These are phyloP conservation scores for Phymanthus crucifer DNA, from an alignment of 92 coral and sea anemone species.

Conservation along the genomic window DNA sequence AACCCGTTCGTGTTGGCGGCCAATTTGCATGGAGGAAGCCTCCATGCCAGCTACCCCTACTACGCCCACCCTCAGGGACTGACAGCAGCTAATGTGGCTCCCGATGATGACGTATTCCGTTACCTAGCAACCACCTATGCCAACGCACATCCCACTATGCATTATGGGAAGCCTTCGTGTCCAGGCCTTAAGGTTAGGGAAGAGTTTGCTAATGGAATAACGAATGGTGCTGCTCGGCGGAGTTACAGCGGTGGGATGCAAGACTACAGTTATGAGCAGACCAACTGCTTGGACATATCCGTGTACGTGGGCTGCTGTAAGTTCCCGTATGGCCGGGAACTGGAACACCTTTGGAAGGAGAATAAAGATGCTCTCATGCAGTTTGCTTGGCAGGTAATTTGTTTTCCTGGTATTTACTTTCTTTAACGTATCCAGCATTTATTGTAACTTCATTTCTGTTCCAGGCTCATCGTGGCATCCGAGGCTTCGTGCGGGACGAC, in stretches of 20 bases:
- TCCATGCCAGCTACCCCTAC: slow-evolving; percentile 87
- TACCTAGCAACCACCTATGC: slow-evolving; percentile 82
- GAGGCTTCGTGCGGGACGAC: slow-evolving; percentile 87
- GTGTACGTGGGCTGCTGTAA: slow-evolving; percentile 95
- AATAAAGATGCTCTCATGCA: slow-evolving; percentile 75
- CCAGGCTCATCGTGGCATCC: slow-evolving; percentile 92
- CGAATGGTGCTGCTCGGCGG: slow-evolving; percentile 81
- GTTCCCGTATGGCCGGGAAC: slow-evolving; percentile 78
- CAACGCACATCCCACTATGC: slow-evolving; percentile 91
- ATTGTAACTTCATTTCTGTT: background rate
- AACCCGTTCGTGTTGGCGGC: slow-evolving; percentile 89
- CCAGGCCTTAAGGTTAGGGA: slow-evolving; percentile 86
- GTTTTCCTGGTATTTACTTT: background rate
- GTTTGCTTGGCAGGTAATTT: slow-evolving; percentile 81
- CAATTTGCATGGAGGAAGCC: slow-evolving; percentile 87
- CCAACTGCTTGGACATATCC: slow-evolving; percentile 79
- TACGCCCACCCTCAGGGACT: slow-evolving; percentile 61
- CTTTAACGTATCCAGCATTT: background rate
- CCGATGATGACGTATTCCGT: slow-evolving; percentile 92
- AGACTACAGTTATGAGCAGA: slow-evolving; percentile 79
- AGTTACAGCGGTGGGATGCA: slow-evolving; percentile 69
- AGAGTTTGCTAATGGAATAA: slow-evolving; percentile 74
- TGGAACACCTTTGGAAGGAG: slow-evolving; percentile 87
- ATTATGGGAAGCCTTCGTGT: slow-evolving; percentile 93
- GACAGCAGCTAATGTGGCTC: slow-evolving; percentile 66